Evolutionary conservation across 2,113 vertebrate species (phyloP).

Genomic region (Chaenogobius annularis): DNA sequence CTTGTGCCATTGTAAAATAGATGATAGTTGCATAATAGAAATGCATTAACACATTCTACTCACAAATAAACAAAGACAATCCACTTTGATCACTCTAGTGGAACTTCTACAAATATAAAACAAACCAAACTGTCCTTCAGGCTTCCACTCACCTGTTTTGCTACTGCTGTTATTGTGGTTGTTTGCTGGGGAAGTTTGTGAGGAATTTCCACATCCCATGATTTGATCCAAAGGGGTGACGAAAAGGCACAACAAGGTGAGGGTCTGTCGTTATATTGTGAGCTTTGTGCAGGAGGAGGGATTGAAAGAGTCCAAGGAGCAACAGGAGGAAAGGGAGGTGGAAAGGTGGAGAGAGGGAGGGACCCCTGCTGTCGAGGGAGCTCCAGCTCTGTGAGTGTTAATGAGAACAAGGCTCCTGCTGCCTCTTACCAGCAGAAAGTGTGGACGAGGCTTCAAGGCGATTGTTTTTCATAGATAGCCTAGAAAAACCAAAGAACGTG

Average conservation of each 20-base stretch:
- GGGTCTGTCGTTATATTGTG: not conserved
- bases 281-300: constrained; percentile 22
- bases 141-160: constrained; percentile 45
- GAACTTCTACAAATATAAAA: not conserved
- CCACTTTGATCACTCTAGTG: not conserved
- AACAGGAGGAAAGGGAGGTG: not conserved
- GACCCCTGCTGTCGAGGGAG: constrained; percentile 38
- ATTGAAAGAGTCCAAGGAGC: constrained; percentile 23
- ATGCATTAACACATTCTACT: too few species aligned
- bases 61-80: not conserved
- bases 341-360: constrained; percentile 1
- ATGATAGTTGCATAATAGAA: too few species aligned
- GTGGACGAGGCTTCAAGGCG: too few species aligned
- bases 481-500: too few species aligned
- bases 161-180: constrained; percentile 24
- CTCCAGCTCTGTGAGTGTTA: not conserved
- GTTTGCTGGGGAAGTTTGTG: constrained; percentile 23
- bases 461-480: too few species aligned
- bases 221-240: constrained; percentile 7
- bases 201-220: constrained; percentile 75
- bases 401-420: not conserved
- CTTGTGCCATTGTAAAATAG: too few species aligned
- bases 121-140: not conserved
- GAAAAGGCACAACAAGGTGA: not conserved
- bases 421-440: too few species aligned